Percentiles rank a stretch among this genome's conserved stretches.
phyloP scores from a whole-genome alignment of 2,797 vertebrate genomes.

The Poecile montanus region DNA sequence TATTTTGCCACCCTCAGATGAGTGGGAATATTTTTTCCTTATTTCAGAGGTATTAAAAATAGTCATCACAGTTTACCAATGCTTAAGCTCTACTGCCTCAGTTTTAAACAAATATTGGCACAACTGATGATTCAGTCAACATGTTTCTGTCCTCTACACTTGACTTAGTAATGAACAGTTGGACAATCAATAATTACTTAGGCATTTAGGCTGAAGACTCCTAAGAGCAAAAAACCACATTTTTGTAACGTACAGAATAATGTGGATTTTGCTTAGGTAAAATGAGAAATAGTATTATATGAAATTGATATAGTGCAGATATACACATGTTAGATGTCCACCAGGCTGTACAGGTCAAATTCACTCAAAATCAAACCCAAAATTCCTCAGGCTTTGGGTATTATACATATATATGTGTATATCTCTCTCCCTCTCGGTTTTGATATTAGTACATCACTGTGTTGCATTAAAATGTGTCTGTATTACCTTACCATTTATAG shows the following conservation, averaged over 20 bases:
- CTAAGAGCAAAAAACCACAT: not conserved
- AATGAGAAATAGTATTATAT: not conserved
- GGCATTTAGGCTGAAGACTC: not conserved
- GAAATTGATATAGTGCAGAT: not conserved
- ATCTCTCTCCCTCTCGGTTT: not conserved
- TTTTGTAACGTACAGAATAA: not conserved
- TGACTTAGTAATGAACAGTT: not conserved
- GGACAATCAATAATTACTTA: slow-evolving; percentile 15
- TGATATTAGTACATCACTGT: not conserved
- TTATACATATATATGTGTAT: not conserved
- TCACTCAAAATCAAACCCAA: not conserved
- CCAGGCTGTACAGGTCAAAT: not conserved
- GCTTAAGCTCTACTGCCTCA: not conserved
- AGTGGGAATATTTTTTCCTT: slow-evolving; percentile 35
- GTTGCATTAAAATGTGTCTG: not conserved
- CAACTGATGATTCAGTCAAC: slow-evolving; percentile 27
- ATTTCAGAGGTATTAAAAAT: slow-evolving; percentile 48
- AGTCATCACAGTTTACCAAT: slow-evolving; percentile 12
- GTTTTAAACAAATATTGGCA: not conserved
- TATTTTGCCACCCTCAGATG: slow-evolving; percentile 44
- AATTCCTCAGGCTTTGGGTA: not conserved
- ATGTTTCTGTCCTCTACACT: not conserved
- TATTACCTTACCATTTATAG: not conserved
- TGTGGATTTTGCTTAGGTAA: not conserved
- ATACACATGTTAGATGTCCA: not conserved